Evolutionary conservation across 2,113 vertebrate genomes (phyloP).

Genomic region (Psettodes erumei): DNA sequence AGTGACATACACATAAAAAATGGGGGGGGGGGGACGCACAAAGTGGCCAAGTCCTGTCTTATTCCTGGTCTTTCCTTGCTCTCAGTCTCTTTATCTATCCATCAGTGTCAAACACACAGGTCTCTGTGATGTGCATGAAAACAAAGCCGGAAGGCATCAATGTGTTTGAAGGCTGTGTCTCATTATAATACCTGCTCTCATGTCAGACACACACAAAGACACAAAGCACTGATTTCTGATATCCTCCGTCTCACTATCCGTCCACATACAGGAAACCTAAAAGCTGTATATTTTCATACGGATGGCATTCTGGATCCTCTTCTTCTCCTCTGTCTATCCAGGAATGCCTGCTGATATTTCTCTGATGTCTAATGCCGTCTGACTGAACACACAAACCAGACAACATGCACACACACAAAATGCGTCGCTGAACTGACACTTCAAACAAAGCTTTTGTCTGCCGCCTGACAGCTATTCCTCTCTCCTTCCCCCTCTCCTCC

Average conservation of each 20-base stretch:
- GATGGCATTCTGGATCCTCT: slow-evolving; percentile 37
- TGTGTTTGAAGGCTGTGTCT: slow-evolving; percentile 53
- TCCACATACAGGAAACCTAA: slow-evolving; percentile 41
- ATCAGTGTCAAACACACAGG: slow-evolving; percentile 61
- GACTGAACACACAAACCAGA: slow-evolving; percentile 55
- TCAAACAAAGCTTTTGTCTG: slow-evolving; percentile 82
- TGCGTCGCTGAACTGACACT: slow-evolving; percentile 71
- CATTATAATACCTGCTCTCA: slow-evolving; percentile 59
- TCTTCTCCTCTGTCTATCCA: slow-evolving; percentile 56
- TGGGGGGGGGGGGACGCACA: too few relatives aligned
- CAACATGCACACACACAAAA: slow-evolving; percentile 35
- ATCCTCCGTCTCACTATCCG: neutral
- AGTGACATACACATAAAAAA: slow-evolving; percentile 10
- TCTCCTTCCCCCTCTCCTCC: slow-evolving; percentile 72
- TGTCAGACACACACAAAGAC: slow-evolving; percentile 49
- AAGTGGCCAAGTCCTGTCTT: slow-evolving; percentile 28
- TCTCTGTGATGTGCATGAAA: slow-evolving; percentile 60
- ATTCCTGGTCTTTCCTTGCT: slow-evolving; percentile 29
- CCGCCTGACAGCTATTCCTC: slow-evolving; percentile 78
- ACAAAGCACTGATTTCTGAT: slow-evolving; percentile 43
- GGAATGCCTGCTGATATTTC: slow-evolving; percentile 70
- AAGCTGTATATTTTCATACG: slow-evolving; percentile 46
- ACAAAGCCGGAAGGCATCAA: slow-evolving; percentile 55
- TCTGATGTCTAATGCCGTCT: slow-evolving; percentile 68
- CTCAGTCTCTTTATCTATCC: slow-evolving; percentile 55